A percentile compares a stretch with the other conserved stretches of the same genome.
phyloP scores from a whole-genome alignment of 2,797 vertebrate species.

The Lagocephalus sceleratus region DNA sequence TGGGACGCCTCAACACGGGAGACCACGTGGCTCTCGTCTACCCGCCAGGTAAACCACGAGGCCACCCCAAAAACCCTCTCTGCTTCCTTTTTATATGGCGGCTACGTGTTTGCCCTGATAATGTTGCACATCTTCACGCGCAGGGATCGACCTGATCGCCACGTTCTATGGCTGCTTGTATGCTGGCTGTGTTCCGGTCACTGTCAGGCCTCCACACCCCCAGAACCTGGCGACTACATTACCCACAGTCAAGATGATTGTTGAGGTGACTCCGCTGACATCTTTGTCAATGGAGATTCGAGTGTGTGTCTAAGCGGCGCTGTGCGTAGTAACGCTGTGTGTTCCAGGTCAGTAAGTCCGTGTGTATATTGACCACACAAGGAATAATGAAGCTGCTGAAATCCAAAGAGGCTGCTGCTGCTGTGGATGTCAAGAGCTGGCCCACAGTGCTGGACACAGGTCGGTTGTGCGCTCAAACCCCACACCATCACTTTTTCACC shows the following conservation, averaged over 20 bases:
- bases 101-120: neutral
- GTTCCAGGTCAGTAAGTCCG: constrained; percentile 91
- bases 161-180: constrained; percentile 97
- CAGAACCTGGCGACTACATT: constrained; percentile 94
- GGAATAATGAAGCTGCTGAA: constrained; percentile 92
- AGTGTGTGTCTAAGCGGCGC: neutral
- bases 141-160: constrained; percentile 93
- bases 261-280: constrained; percentile 79
- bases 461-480: constrained; percentile 36
- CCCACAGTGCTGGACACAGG: constrained; percentile 93
- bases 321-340: constrained; percentile 28
- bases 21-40: constrained; percentile 94
- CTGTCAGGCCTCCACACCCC: constrained; percentile 91
- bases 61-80: neutral
- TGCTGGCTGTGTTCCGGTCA: constrained; percentile 91
- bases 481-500: neutral
- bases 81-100: neutral
- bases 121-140: constrained; percentile 1
- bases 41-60: constrained; percentile 75
- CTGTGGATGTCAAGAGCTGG: constrained; percentile 92
- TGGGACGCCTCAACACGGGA: constrained; percentile 84
- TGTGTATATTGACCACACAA: constrained; percentile 93
- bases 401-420: constrained; percentile 91
- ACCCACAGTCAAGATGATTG: constrained; percentile 98
- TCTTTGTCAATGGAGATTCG: neutral